Evolutionary conservation across 2,113 vertebrate genomes (phyloP).

Genomic region (human (Homo sapiens)): GRCh38 chr6:37924001-37924500

Average conservation of each 20-base stretch:
- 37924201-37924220: background rate
- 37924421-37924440: background rate
- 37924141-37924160: background rate
- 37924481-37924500: background rate
- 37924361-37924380: background rate
- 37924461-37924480: background rate
- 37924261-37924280: background rate
- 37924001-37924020: background rate
- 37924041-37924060: background rate
- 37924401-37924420: background rate
- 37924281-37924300: background rate
- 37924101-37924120: background rate
- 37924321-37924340: background rate
- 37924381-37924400: background rate
- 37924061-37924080: background rate
- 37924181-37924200: background rate
- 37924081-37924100: background rate
- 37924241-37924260: background rate
- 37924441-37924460: background rate
- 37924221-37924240: background rate
- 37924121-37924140: background rate
- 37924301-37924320: background rate
- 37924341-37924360: background rate
- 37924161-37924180: background rate
- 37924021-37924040: slow-evolving; percentile 14